Base-by-base conservation (phyloP, 2,888 invertebrate genomes). In the Barypeithes pellucidus region DNA sequence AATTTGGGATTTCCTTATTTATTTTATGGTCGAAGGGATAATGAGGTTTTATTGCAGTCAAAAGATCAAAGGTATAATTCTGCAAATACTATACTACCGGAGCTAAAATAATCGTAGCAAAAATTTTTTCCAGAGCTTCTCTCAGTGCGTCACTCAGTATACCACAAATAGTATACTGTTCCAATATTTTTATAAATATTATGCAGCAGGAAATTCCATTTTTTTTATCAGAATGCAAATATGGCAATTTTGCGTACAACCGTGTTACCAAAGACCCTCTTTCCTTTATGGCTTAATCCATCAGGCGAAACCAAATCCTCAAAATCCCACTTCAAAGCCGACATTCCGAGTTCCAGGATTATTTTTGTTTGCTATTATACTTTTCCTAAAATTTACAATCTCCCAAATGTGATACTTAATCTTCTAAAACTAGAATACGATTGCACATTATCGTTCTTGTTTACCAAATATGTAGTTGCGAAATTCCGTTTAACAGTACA, bases 251-350 rank as follows among this genome's bases (percentile, higher is more conserved):
- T 59, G 59, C 67, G 16, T 59, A 11, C 60, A 43, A 41, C 57
- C 41, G 22, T n/a, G 3, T 14, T 54, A 66, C 72, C 66, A 72
- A 60, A 66, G 60, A 61, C 29, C 39, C 45, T 39, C 24, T 22
- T 72, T 67, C 52, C 50, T 65, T 68, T 67, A 68, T 63, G 68
- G 24, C 50, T 24, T 68, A 73, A 73, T 68, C 63, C 24, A 29
- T 29, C 2, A 50, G 54, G 59, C 50, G 22, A 39, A 62, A 20
- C 22, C 39, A 68, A 73, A 73, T 67, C 68, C 59, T 57, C 65
- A 54, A 67, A 73, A 62, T 73, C 73, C 65, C 54, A 63, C 68
- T 50, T 73, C 57, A 73, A 73, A 73, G 67, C 67, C 50, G 16
- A 62, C 67, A 72, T 72, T 73, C 67, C 68, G 67, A 61, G 33